Percentiles rank a stretch among this genome's conserved stretches.
phyloP scores from a whole-genome alignment of 2,113 vertebrate genomes.

The Craseonycteris thonglongyai region DNA sequence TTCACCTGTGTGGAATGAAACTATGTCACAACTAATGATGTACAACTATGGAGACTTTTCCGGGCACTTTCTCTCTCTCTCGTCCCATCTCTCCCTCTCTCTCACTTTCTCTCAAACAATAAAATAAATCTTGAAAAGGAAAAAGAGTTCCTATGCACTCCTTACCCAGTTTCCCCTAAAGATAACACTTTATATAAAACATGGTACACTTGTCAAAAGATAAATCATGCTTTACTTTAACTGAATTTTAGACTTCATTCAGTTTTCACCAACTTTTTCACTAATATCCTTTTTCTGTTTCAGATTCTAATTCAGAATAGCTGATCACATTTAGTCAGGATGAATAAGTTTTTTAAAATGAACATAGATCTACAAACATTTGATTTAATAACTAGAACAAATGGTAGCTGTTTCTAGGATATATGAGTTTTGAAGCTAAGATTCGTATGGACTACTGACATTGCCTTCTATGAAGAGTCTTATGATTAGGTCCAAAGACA shows the following conservation, averaged over 20 bases:
- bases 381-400: neutral
- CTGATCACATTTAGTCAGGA: neutral
- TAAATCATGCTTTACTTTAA: neutral
- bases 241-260: neutral
- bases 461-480: neutral
- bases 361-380: neutral
- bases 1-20: no score
- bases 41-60: no score
- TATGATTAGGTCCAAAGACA: neutral
- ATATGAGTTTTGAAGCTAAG: neutral
- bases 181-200: neutral
- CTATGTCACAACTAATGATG: no score
- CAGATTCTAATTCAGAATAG: neutral
- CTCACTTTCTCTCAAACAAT: no score
- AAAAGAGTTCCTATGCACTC: neutral
- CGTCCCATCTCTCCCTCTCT: no score
- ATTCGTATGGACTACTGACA: neutral
- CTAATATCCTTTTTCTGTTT: neutral
- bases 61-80: no score
- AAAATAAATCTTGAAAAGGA: no score
- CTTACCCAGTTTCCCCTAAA: neutral
- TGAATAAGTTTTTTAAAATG: neutral
- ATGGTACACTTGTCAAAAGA: neutral
- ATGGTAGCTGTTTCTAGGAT: neutral
- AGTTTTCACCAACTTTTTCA: neutral